Conservation (phyloP, 2,797 vertebrate species). For the Arrhamphus sclerolepis region DNA sequence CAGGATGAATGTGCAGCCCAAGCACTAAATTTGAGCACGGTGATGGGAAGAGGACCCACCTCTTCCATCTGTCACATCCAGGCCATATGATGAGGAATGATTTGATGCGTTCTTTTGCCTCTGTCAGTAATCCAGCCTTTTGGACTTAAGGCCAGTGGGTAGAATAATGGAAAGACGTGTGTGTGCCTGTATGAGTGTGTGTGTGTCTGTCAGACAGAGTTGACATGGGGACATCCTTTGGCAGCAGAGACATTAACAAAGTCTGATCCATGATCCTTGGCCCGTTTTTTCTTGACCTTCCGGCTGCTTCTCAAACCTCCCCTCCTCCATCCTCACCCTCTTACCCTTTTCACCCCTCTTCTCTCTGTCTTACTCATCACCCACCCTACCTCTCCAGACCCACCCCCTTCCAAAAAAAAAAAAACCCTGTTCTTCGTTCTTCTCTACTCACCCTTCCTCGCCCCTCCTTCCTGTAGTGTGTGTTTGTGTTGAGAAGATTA, state of each 20-base stretch:
- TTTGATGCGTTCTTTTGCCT: slow-evolving; percentile 38
- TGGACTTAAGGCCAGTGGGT: slow-evolving; percentile 30
- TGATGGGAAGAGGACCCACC: slow-evolving; percentile 49
- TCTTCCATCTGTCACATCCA: slow-evolving; percentile 65
- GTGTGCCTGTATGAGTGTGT: slow-evolving; percentile 12
- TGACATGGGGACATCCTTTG: slow-evolving; percentile 43
- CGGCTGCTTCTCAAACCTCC: slow-evolving; percentile 21
- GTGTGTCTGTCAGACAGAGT: slow-evolving; percentile 24
- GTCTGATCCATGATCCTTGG: slow-evolving; percentile 45
- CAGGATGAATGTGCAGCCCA: slow-evolving; percentile 57
- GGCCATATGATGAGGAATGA: slow-evolving; percentile 37
- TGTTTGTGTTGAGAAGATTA: slow-evolving; percentile 86
- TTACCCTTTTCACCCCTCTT: slow-evolving; percentile 36
- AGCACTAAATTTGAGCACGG: slow-evolving; percentile 43
- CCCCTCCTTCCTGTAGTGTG: slow-evolving; percentile 73
- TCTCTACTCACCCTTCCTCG: slow-evolving; percentile 55
- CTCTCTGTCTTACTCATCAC: slow-evolving; percentile 31
- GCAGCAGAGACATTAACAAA: slow-evolving; percentile 47
- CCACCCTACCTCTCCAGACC: slow-evolving; percentile 17
- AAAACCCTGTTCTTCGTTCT: slow-evolving; percentile 25
- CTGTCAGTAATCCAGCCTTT: slow-evolving; percentile 40
- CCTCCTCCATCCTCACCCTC: slow-evolving; percentile 31
- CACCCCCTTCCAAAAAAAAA: not conserved
- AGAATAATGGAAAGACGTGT: slow-evolving; percentile 14
- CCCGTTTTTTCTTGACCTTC: slow-evolving; percentile 32